These are phyloP conservation scores for Galaxias olidus DNA, from an alignment of 2,797 vertebrate species.

Conservation along the genomic window DNA sequence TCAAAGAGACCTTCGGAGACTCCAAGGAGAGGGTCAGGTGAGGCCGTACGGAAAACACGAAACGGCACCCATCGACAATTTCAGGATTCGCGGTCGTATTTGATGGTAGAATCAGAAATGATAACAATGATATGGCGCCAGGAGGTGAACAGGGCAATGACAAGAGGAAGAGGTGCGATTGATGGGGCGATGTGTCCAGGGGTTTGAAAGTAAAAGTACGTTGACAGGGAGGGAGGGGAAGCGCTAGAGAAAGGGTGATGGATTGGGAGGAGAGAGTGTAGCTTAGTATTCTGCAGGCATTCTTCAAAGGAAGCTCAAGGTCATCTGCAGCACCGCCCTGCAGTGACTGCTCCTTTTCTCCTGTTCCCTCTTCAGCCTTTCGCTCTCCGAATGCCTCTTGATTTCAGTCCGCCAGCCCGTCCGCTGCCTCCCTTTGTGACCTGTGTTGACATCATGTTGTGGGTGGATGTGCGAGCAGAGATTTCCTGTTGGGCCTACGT, in stretches of 20 bases:
- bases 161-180: slow-evolving; percentile 14
- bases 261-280: slow-evolving; percentile 34
- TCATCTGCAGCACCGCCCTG: slow-evolving; percentile 58
- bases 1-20: slow-evolving; percentile 98
- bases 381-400: slow-evolving; percentile 18
- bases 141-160: too few species aligned
- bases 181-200: too few species aligned
- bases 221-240: slow-evolving; percentile 21
- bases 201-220: slow-evolving; percentile 39
- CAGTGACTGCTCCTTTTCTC: slow-evolving; percentile 18
- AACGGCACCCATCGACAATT: background rate
- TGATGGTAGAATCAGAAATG: background rate
- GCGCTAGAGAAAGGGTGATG: slow-evolving; percentile 1
- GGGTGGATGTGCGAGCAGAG: background rate
- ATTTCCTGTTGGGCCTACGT: background rate
- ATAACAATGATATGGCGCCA: too few species aligned
- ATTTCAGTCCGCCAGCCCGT: background rate
- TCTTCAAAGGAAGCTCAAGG: slow-evolving; percentile 73
- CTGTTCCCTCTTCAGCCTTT: background rate
- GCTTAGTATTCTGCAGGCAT: slow-evolving; percentile 71
- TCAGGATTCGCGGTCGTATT: background rate
- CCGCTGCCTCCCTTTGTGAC: background rate
- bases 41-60: slow-evolving; percentile 30
- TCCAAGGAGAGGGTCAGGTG: slow-evolving; percentile 95
- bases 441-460: background rate